phyloP scores from a whole-genome alignment of 2,888 invertebrate species.

The Arenicola marina region DNA sequence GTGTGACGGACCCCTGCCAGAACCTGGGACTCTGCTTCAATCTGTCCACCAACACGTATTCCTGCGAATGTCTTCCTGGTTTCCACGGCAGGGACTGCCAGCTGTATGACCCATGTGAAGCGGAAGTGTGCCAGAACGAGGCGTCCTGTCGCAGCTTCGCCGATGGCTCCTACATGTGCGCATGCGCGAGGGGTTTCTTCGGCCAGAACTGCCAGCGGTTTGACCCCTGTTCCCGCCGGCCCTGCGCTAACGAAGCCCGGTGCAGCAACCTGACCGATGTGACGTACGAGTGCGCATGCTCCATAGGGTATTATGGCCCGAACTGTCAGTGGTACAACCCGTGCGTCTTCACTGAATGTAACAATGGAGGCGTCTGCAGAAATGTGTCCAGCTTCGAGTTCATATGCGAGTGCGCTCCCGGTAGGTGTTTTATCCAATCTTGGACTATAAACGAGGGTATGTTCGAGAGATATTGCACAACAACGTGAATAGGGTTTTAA shows the following conservation, averaged over 20 bases:
- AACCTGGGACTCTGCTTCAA: slow-evolving; percentile 33
- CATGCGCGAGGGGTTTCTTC: slow-evolving; percentile 27
- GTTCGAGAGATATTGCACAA: too few relatives aligned
- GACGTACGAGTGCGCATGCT: slow-evolving; percentile 41
- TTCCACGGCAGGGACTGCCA: slow-evolving; percentile 30
- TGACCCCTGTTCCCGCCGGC: slow-evolving; percentile 24
- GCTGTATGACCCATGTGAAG: slow-evolving; percentile 22
- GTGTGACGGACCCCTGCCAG: slow-evolving; percentile 29
- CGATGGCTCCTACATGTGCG: slow-evolving; percentile 27
- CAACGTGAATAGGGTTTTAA: too few relatives aligned
- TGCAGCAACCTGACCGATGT: slow-evolving; percentile 31
- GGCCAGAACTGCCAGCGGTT: slow-evolving; percentile 28
- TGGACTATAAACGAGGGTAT: too few relatives aligned
- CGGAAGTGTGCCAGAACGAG: slow-evolving; percentile 24
- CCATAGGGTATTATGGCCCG: slow-evolving; percentile 39
- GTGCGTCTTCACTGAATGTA: slow-evolving; percentile 28
- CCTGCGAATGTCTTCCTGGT: slow-evolving; percentile 21
- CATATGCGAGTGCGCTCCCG: slow-evolving; percentile 17
- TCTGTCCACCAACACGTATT: slow-evolving; percentile 10
- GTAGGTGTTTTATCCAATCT: too few relatives aligned
- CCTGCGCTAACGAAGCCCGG: slow-evolving; percentile 31
- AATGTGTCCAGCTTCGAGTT: background rate
- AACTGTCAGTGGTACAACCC: slow-evolving; percentile 44
- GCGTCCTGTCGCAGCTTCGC: slow-evolving; percentile 20
- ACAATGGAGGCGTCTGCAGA: background rate